Evolutionary conservation across 2,797 vertebrate genomes (phyloP), one percentile per base, ranked within the genome.

Genomic region (Rhinophrynus dorsalis): DNA sequence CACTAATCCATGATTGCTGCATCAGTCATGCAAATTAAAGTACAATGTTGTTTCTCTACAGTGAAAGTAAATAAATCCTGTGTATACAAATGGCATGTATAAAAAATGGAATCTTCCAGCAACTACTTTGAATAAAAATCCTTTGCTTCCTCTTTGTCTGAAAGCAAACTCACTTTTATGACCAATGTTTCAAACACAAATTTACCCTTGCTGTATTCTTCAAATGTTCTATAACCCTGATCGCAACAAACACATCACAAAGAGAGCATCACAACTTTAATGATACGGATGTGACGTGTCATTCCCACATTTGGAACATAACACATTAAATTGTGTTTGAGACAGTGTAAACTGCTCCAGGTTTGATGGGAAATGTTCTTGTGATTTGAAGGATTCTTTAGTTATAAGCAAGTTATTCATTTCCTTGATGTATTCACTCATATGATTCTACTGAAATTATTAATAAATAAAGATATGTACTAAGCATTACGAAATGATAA

Each of bases 1-100:
- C 15, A 33, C 27, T 45, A 33, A 69, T 29, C 27, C 51, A 12
- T 52, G 61, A 68, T 52, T 61, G 57, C 59, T 69, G 45, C 26
- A 69, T 61, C 48, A 69, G 67, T 69, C 37, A 69, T 10, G 57
- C 37, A 69, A 30, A 69, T 30, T 8, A 60, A 68, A 60, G 27
- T 52, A 18, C 26, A 60, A 52, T 51, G 13, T 45, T 69, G 27
- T 32, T 13, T 44, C 32, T 29, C n/a, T 62, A 45, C 47, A 69
- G 6, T 33, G 40, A 68, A 32, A 52, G 18, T 17, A 33, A 52
- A 60, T 60, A 24, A 12, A 38, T 17, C n/a, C 27, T 48, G 8
- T 60, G 38, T 44, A 50, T 21, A 27, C 30, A 48, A 51, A 51
- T 27, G 13, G 0, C 47, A n/a, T n/a, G n/a, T n/a, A n/a, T n/a